Evolutionary conservation across 2,797 vertebrate genomes (phyloP).

Genomic region (Sylvia borin): DNA sequence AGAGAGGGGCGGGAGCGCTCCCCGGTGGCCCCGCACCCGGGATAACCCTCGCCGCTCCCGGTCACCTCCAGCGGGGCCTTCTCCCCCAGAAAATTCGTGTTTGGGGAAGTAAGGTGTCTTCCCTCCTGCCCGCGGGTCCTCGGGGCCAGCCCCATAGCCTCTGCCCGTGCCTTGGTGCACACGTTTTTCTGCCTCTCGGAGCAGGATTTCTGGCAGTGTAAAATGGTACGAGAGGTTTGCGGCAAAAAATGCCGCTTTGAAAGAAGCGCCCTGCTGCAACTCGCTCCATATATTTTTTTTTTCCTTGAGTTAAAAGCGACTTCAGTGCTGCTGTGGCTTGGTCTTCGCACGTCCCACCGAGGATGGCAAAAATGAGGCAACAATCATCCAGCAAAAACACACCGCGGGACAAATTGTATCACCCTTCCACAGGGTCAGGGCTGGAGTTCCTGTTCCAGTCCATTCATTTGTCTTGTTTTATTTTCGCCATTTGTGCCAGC

Average conservation of each 20-base stretch:
- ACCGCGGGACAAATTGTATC: neutral
- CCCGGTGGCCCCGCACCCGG: neutral
- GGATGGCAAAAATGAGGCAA: neutral
- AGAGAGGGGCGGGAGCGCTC: neutral
- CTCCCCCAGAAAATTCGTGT: neutral
- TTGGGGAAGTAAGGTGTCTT: neutral
- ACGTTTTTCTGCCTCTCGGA: neutral
- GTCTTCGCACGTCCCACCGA: neutral
- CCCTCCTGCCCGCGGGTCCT: neutral
- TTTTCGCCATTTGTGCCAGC: neutral
- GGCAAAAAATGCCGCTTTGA: neutral
- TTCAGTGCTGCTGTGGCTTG: neutral
- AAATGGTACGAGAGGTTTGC: neutral
- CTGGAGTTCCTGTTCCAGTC: constrained; percentile 14
- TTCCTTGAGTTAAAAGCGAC: neutral
- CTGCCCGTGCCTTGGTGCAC: neutral
- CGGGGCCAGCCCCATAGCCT: neutral
- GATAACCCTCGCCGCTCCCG: neutral
- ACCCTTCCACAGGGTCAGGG: neutral
- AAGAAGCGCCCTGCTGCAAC: neutral
- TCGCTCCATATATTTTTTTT: neutral
- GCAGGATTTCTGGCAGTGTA: neutral
- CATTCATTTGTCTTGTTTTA: neutral
- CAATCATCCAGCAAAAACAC: neutral
- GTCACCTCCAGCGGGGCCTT: neutral